Evolutionary conservation across 2,888 invertebrate genomes (phyloP), one percentile per base, ranked within the genome.

Genomic region (Alloscopus bannaensis): DNA sequence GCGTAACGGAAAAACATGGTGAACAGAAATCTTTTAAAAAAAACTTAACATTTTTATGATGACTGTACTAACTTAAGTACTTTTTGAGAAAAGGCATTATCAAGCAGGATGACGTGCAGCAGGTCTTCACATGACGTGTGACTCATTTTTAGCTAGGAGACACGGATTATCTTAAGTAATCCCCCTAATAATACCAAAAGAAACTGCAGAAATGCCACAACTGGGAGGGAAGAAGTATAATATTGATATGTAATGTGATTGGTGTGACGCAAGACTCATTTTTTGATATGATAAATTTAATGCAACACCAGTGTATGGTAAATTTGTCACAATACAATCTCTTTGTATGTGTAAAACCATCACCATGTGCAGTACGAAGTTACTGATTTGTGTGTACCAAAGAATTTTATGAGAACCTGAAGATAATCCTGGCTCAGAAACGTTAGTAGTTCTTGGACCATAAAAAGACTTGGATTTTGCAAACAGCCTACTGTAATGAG

Each of bases 11-110:
- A 59, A 75, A 57, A 75, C 75, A 75, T 47, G 75, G 75, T 75
- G 66, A 75, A 75, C 8, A 57, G 40, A 42, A 31, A 64, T 42
- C 16, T 29, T 31, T n/a, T 66, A 28, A 59, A 47, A 66, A 24
- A 50, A 45, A 66, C 16, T 50, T 59, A 66, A 66, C 31, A 57
- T 66, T 75, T 66, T 66, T 59, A 75, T 59, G 66, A 57, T 75
- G 75, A 75, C 75, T 75, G 75, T 75, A 75, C 75, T 75, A 75
- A 66, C 40, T 66, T 66, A 65, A 75, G 75, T 75, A 75, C 75
- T 75, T 55, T 57, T 59, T 64, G 57, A 28, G 45, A 45, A 45
- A 36, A 8, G 13, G 36, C 36, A 36, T 36, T 36, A 36, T 13
- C 13, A n/a, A n/a, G n/a, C n/a, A n/a, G n/a, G n/a, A n/a, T n/a